Base-by-base conservation (phyloP, 2,113 vertebrate species). In the Lampris megalopsis region DNA sequence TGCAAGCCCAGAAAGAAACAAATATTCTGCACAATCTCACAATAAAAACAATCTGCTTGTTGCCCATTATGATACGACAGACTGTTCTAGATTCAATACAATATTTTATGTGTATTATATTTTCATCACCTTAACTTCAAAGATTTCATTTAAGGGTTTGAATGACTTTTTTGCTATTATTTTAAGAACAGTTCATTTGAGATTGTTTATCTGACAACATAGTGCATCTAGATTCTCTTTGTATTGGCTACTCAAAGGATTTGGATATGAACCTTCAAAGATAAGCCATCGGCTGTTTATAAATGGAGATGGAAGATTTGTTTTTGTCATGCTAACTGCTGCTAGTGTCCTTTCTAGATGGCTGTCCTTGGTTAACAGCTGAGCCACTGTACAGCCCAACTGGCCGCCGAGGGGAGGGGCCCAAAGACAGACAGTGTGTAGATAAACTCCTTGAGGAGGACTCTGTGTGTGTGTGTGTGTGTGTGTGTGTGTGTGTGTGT, bases 231-330 rank as follows among this genome's bases (percentile, higher is more conserved):
- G 66, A 71, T 41, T 75, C 41, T 85, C 73, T 82, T 86, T 88
- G 77, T 56, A 66, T 73, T 76, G 48, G 66, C 69, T 65, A 68
- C 79, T 86, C 63, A 71, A 50, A 75, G 65, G 67, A 62, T 49
- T 68, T 69, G 37, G 66, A 83, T 73, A 63, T 5, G 9, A 69
- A 56, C 73, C 71, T 68, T 76, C 47, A 81, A 67, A 83, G 71
- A 75, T 82, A 75, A 78, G 82, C 84, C 85, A 62, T 48, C 62
- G 84, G 84, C 79, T 86, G 79, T 85, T 89, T 79, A 64, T 79
- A 11, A 58, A 48, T 47, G 24, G 42, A 41, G 77, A 66, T 64
- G 54, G 61, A 50, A 63, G 75, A 81, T 83, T 5, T 74, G 11
- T 65, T 84, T 79, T 78, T 62, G 71, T 71, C 49, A 59, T 58